Evolutionary conservation across 2,113 vertebrate species (phyloP).

Genomic region (Antechinus flavipes): DNA sequence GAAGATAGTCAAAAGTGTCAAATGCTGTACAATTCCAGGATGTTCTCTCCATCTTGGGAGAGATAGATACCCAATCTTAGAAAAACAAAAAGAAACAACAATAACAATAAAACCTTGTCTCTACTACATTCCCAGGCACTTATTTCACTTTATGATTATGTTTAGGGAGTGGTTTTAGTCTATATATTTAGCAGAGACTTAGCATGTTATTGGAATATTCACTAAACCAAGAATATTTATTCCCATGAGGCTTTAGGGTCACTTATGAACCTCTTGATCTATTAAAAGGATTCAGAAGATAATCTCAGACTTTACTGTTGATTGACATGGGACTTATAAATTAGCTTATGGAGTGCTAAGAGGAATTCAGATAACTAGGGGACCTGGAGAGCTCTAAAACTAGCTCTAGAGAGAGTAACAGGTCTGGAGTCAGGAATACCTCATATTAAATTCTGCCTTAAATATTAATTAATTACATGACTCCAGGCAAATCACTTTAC

Average conservation of each 20-base stretch:
- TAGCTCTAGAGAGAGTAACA: not conserved
- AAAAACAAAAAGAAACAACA: not conserved
- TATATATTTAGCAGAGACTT: not conserved
- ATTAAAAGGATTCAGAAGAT: not conserved
- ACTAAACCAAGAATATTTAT: not conserved
- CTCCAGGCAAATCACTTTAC: not conserved
- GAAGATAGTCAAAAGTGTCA: not conserved
- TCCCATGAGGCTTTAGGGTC: not conserved
- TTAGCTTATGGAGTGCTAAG: not conserved
- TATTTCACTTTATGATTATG: not conserved
- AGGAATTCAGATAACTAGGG: not conserved
- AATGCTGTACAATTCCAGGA: not conserved
- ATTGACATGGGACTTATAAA: not conserved
- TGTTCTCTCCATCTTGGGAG: not conserved
- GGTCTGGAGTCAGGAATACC: not conserved
- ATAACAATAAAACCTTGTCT: not conserved
- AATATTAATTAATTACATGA: not conserved
- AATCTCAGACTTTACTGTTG: not conserved
- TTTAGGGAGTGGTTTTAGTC: not conserved
- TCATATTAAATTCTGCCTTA: not conserved
- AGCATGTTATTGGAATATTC: not conserved
- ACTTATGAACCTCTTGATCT: not conserved
- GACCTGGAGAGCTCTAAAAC: not conserved
- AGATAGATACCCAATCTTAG: not conserved
- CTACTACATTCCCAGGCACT: not conserved